Base-by-base conservation (phyloP, 1,140 invertebrate genomes). In the Megalonaias nervosa region DNA sequence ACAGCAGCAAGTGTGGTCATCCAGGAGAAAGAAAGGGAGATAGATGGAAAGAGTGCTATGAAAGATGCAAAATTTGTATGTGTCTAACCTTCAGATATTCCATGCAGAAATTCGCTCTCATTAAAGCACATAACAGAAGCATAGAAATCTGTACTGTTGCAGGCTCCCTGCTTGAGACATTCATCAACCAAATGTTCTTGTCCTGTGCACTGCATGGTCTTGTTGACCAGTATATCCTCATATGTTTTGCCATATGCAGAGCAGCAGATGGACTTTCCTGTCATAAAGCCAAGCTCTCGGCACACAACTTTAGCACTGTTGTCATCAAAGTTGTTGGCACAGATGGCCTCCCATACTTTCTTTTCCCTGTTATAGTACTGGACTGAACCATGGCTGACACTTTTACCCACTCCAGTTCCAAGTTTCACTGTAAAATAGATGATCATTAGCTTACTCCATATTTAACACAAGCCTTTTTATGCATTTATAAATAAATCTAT, bases 381-480 rank as follows among this genome's bases (percentile, higher is more conserved):
- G 14, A 78, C 76, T 21, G 76, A 71, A 19, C 76, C 76, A 74
- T 78, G 61, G 56, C 26, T 73, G n/a, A 78, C 69, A n/a, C 61
- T 58, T 31, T 74, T 78, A 12, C 76, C 76, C 17, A 78, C 76
- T 48, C 79, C 81, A 23, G 81, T 81, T 57, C 83, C 79, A 11
- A 86, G 81, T 21, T 80, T 80, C 31, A 85, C 85, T 86, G 81
- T 26, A 76, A 81, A 59, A 79, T 64, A 65, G 48, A 75, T 64
- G 12, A 67, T n/a, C 9, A 26, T n/a, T 75, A 48, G 15, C 1
- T 12, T 31, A 60, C 1, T 70, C 11, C 31, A 59, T 59, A 75
- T 31, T 2, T 56, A 71, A 16, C 38, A 55, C 21, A 55, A 67
- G 38, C 38, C 38, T 48, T 48, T 48, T 48, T 9, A 48, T 48